Evolutionary conservation across 2,113 vertebrate genomes (phyloP), one percentile per base, ranked within the genome.

Genomic region (Crotalus viridis): DNA sequence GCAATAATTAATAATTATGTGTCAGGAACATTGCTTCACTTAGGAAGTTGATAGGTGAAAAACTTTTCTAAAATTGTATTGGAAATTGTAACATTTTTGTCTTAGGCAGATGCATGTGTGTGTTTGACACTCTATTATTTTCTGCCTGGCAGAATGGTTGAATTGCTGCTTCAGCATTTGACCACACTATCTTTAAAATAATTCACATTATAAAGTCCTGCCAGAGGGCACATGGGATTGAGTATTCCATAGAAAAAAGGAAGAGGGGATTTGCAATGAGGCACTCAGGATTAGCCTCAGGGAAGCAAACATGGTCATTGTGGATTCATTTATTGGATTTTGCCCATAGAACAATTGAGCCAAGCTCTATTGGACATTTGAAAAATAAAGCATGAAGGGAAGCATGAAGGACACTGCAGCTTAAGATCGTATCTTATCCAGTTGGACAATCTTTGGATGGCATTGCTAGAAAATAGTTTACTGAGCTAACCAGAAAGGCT

Each of bases 1-100:
- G 87, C 22, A 17, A 64, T 87, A 94, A 95, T 93, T 90, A 93
- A 87, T 85, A 94, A 95, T 93, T 90, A 93, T 52, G 8, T 51
- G 22, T 89, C 85, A 89, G 13, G 85, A 93, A 61, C 26, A 93
- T 43, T 10, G 89, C 8, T 94, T 92, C 7, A 87, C 6, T 94
- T 93, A 56, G 8, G 10, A 7, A 85, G 91, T 87, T 88, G 85
- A n/a, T 26, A 91, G 12, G 48, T 54, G 91, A 92, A 86, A 81
- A 2, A 8, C 95, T 95, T 92, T 92, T 52, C 61, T 64, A 46
- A 93, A 22, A 51, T 91, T 88, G 3, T 90, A 8, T 90, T 0
- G 43, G 21, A 7, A 17, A 54, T 13, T n/a, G 10, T 10, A 92
- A 10, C 87, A 28, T 13, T 15, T 85, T 0, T 48, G 61, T 1